Evolutionary conservation across 2,113 vertebrate species (phyloP), one percentile per base, ranked within the genome.

Genomic region (Polyodon spathula): DNA sequence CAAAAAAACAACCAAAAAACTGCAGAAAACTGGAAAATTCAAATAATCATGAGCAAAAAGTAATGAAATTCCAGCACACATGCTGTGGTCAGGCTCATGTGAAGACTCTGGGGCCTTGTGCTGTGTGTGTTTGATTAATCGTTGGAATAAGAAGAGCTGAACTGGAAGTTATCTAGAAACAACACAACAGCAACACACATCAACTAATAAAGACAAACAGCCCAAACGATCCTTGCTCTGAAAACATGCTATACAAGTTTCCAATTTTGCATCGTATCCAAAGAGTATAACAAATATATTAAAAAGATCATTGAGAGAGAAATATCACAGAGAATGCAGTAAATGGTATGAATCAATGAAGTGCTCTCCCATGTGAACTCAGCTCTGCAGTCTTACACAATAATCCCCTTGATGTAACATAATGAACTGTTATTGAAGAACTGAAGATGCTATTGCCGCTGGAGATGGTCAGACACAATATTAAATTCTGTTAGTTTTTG

Each of bases 11-110:
- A 59, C 50, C 59, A 52, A 64, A 69, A 71, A 50, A 57, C 65
- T 66, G 61, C 41, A 58, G 43, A 59, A 68, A 65, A 69, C 66
- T 68, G 71, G 66, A 64, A 77, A 67, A 65, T 62, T 40, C 65
- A 50, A 61, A 71, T 55, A 64, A 68, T 59, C 51, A 46, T 54
- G 59, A 66, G 42, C 40, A 63, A 63, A 56, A 54, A 63, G 39
- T 55, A 42, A 56, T 38, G 55, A 51, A 41, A 53, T 54, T 60
- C n/a, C 10, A 38, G 6, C 37, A 38, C 61, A 63, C 52, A 63
- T 51, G 53, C 37, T 16, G 27, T 37, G 64, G 27, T 17, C 12
- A 9, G n/a, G 46, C 7, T 5, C 7, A 4, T 12, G 39, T n/a
- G 27, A 54, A n/a, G 37, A 39, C 46, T 41, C 46, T 41, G 40